Evolutionary conservation across 2,797 vertebrate species (phyloP).

Genomic region (Onychomys arenicola): DNA sequence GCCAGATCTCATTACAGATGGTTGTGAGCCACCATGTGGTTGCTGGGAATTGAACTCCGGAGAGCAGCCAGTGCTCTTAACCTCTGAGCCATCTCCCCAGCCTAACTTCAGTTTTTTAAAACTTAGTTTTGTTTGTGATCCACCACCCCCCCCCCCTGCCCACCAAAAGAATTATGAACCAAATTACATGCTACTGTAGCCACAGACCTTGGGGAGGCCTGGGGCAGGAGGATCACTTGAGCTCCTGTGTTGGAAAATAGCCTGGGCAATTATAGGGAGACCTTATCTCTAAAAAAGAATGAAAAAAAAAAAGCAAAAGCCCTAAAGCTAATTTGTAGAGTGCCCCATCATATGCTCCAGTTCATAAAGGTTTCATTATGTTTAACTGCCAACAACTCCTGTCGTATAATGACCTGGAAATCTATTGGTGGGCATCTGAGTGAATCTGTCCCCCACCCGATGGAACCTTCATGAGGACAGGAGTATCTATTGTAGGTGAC

Average conservation of each 20-base stretch:
- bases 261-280: neutral
- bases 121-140: conserved; percentile 22
- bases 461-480: neutral
- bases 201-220: neutral
- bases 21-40: too few relatives aligned
- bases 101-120: too few relatives aligned
- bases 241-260: neutral
- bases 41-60: too few relatives aligned
- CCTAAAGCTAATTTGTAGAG: neutral
- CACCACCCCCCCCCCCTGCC: neutral
- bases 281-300: neutral
- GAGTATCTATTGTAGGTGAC: neutral
- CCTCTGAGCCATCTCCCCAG: too few relatives aligned
- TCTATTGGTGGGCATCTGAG: neutral
- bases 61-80: too few relatives aligned
- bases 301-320: neutral
- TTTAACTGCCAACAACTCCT: neutral
- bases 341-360: conserved; percentile 11
- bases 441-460: neutral
- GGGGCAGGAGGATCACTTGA: neutral
- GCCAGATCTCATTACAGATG: too few relatives aligned
- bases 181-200: neutral
- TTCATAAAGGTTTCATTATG: neutral
- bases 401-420: neutral
- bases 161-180: neutral